Evolutionary conservation across 2,113 vertebrate genomes (phyloP).

Genomic region (Neotoma lepida): DNA sequence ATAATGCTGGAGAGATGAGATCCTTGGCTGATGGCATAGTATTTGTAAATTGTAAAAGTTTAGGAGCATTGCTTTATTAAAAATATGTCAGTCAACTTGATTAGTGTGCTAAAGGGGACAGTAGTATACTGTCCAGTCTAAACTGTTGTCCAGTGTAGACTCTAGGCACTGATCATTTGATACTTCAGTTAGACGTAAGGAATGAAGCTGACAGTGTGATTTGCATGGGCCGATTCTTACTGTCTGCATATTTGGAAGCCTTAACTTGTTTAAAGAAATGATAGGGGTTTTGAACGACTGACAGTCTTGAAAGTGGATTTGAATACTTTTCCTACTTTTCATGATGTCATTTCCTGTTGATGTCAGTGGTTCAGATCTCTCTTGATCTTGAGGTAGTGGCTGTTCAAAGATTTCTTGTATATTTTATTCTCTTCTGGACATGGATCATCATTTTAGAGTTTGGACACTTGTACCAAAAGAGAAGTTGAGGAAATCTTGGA

Average conservation of each 20-base stretch:
- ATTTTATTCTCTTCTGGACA: conserved; percentile 85
- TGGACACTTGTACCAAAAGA: conserved; percentile 82
- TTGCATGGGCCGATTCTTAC: conserved; percentile 78
- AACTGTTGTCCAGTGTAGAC: conserved; percentile 63
- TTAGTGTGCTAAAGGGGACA: conserved; percentile 34
- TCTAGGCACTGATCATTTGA: conserved; percentile 72
- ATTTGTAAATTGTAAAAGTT: conserved; percentile 77
- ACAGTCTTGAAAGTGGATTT: conserved; percentile 62
- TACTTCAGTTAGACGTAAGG: conserved; percentile 76
- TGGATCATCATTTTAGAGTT: conserved; percentile 83
- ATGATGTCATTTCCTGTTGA: conserved; percentile 71
- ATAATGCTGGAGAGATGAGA: conserved; percentile 76
- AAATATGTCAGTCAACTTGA: conserved; percentile 69
- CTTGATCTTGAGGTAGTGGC: conserved; percentile 84
- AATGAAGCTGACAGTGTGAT: conserved; percentile 81
- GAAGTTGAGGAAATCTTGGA: conserved; percentile 78
- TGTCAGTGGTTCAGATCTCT: conserved; percentile 85
- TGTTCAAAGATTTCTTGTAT: conserved; percentile 81
- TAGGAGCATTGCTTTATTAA: conserved; percentile 77
- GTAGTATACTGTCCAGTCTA: conserved; percentile 49
- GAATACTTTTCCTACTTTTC: conserved; percentile 67
- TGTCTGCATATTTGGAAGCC: conserved; percentile 68
- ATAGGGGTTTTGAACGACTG: conserved; percentile 85
- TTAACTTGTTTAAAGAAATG: conserved; percentile 83
- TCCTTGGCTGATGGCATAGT: conserved; percentile 70